These are phyloP conservation scores for Lepilemur ruficaudatus DNA, from an alignment of 2,797 vertebrate species.

Conservation along the genomic window DNA sequence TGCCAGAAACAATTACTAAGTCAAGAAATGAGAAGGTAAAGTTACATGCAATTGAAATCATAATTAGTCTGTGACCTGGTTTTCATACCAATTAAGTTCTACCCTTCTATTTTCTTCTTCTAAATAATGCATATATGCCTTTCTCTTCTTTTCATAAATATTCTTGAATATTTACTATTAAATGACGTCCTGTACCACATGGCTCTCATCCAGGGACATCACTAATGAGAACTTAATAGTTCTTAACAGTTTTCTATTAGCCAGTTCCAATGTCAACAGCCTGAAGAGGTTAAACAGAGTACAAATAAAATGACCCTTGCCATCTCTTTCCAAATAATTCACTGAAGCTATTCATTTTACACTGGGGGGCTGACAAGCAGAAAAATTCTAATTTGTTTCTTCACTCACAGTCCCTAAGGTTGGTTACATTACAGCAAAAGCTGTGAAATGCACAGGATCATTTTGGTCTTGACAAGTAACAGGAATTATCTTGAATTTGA, in stretches of 20 bases:
- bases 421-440: neutral
- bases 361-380: neutral
- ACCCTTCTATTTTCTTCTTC: slow-evolving; percentile 81
- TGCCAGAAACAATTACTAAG: slow-evolving; percentile 91
- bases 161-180: slow-evolving; percentile 70
- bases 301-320: neutral
- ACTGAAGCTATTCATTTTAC: slow-evolving; percentile 1
- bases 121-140: slow-evolving; percentile 89
- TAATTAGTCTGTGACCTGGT: slow-evolving; percentile 85
- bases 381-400: neutral
- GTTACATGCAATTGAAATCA: slow-evolving; percentile 88
- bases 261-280: slow-evolving; percentile 51
- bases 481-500: neutral
- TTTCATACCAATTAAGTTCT: slow-evolving; percentile 90
- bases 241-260: slow-evolving; percentile 51
- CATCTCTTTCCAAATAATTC: neutral
- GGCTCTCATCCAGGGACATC: slow-evolving; percentile 26
- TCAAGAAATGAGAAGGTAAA: slow-evolving; percentile 85
- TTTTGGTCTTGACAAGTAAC: slow-evolving; percentile 50
- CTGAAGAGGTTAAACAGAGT: slow-evolving; percentile 60
- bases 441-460: neutral
- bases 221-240: slow-evolving; percentile 61
- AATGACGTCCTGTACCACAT: slow-evolving; percentile 34
- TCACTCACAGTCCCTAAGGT: neutral
- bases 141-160: slow-evolving; percentile 59